Conservation (phyloP, 1,140 invertebrate species). For the Camponotus floridanus region DNA sequence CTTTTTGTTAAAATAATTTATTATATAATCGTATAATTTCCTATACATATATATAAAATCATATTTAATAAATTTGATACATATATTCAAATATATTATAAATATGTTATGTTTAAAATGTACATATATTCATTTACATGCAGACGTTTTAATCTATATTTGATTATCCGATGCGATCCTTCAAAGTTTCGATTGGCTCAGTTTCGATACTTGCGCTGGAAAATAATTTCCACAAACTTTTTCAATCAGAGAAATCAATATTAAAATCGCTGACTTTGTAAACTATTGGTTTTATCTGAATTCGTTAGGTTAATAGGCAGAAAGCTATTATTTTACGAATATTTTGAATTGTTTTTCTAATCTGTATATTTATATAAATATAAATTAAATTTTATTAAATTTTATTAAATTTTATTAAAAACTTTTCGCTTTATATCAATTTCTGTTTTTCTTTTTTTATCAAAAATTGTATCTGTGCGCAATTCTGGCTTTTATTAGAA, state of each 20-base stretch:
- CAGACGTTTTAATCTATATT: slow-evolving; percentile 56
- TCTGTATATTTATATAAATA: slow-evolving; percentile 34
- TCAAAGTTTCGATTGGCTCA: slow-evolving; percentile 53
- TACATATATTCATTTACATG: slow-evolving; percentile 11
- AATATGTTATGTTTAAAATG: background rate
- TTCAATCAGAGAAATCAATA: slow-evolving; percentile 65
- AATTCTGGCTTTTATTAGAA: background rate
- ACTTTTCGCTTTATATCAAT: background rate
- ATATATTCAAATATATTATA: background rate
- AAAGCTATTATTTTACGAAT: slow-evolving; percentile 41
- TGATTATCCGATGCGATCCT: slow-evolving; percentile 34
- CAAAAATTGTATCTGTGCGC: background rate
- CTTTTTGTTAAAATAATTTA: background rate
- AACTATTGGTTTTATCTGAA: slow-evolving; percentile 61
- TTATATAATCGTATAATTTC: too few species aligned
- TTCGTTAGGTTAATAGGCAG: slow-evolving; percentile 55
- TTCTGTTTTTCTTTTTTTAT: background rate
- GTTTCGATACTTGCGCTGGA: slow-evolving; percentile 49
- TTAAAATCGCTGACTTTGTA: slow-evolving; percentile 54
- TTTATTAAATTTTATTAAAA: slow-evolving; percentile 24
- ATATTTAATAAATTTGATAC: slow-evolving; percentile 6
- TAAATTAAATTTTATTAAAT: slow-evolving; percentile 33
- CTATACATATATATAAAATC: background rate
- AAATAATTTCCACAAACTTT: slow-evolving; percentile 63
- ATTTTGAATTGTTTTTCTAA: slow-evolving; percentile 40